Conservation (phyloP, 2,797 vertebrate species). For the Ctenochaetus hawaiiensis region DNA sequence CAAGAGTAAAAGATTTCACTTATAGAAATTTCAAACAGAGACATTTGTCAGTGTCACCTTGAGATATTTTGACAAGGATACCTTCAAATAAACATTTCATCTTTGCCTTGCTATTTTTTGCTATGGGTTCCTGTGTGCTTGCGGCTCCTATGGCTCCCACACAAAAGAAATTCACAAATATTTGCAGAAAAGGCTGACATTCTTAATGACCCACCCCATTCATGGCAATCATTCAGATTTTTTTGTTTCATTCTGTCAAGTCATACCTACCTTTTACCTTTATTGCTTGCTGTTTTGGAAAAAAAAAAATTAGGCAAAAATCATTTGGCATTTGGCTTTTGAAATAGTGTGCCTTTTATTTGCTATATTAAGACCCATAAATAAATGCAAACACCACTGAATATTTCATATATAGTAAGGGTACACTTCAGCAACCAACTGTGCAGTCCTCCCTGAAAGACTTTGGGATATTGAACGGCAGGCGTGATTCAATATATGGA, state of each 20-base stretch:
- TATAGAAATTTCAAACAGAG: conserved; percentile 36
- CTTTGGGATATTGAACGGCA: conserved; percentile 37
- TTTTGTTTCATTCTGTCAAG: not conserved
- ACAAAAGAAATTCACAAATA: conserved; percentile 13
- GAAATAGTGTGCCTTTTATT: conserved; percentile 16
- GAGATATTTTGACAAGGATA: conserved; percentile 37
- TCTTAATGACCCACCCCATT: conserved; percentile 23
- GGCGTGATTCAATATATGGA: conserved; percentile 68
- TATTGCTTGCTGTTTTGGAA: conserved; percentile 49
- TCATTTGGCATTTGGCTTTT: conserved; percentile 29
- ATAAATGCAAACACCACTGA: conserved; percentile 36
- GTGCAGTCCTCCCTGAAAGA: conserved; percentile 31
- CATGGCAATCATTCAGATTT: conserved; percentile 8
- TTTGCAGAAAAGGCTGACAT: conserved; percentile 2
- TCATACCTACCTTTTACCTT: conserved; percentile 70
- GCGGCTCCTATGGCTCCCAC: conserved; percentile 3
- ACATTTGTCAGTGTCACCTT: conserved; percentile 48
- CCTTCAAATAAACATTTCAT: conserved; percentile 32
- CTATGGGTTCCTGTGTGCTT: conserved; percentile 12
- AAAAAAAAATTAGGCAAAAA: conserved; percentile 56
- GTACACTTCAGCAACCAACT: conserved; percentile 11
- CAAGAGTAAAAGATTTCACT: conserved; percentile 44
- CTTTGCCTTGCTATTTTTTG: conserved; percentile 10
- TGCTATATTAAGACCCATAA: conserved; percentile 14
- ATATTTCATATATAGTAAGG: not conserved